phyloP scores from a whole-genome alignment of 1,140 invertebrate species.

The Drosophila triauraria region DNA sequence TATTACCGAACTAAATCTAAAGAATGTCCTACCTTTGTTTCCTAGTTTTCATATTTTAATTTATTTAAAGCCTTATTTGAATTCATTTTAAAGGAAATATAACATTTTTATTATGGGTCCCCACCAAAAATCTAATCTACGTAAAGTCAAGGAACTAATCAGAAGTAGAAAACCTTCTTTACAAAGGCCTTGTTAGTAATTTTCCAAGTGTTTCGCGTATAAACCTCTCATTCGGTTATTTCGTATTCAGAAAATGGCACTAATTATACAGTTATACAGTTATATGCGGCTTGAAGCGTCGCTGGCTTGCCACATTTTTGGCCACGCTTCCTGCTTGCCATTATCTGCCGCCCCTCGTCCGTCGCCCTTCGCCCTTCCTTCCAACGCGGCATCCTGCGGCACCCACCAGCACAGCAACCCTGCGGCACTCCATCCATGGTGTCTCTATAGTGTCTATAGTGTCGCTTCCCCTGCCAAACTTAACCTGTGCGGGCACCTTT shows the following conservation, averaged over 20 bases:
- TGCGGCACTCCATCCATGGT: constrained; percentile 7
- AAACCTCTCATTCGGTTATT: constrained; percentile 74
- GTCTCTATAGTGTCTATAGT: constrained; percentile 20
- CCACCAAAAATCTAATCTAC: too few species aligned
- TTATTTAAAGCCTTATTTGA: not conserved
- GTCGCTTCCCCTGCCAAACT: constrained; percentile 19
- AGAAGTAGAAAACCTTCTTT: too few species aligned
- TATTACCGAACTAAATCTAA: not conserved
- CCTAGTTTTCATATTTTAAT: not conserved
- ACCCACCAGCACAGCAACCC: not conserved
- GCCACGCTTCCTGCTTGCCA: constrained; percentile 67
- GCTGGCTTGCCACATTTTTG: constrained; percentile 63
- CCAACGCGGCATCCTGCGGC: constrained; percentile 25
- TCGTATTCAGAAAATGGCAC: constrained; percentile 76
- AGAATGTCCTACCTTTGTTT: not conserved
- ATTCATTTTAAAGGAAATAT: too few species aligned
- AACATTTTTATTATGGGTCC: too few species aligned
- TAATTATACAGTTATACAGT: constrained; percentile 79
- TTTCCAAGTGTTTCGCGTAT: constrained; percentile 21
- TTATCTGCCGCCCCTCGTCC: constrained; percentile 48
- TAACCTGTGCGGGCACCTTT: constrained; percentile 17
- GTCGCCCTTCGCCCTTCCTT: not conserved
- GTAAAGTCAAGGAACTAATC: not conserved
- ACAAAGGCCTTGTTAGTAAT: not conserved
- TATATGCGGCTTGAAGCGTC: constrained; percentile 52